These are phyloP conservation scores for Rhizoglyphus robini DNA, from an alignment of 1,140 invertebrate species.

Conservation along the genomic window DNA sequence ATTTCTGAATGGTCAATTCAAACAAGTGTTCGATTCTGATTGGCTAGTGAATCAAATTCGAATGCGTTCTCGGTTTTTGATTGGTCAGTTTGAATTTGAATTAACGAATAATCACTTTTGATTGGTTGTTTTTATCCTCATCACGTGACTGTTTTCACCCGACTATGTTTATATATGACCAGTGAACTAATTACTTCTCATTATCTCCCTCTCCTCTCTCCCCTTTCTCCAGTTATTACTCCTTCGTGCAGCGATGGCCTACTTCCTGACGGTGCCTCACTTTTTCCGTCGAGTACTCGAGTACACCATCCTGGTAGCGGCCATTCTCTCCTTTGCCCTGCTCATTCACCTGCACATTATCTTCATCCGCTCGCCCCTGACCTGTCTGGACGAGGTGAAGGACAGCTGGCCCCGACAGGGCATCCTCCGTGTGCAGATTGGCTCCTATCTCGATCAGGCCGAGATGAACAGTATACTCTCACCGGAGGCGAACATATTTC, in stretches of 20 bases:
- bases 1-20: too few species aligned
- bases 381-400: constrained; percentile 77
- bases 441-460: too few species aligned
- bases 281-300: constrained; percentile 73
- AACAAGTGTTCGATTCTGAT: too few species aligned
- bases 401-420: constrained; percentile 87
- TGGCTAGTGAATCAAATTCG: too few species aligned
- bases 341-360: constrained; percentile 87
- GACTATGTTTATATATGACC: too few species aligned
- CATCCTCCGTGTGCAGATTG: constrained; percentile 85
- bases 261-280: constrained; percentile 73
- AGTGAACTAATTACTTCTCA: too few species aligned
- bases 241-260: constrained; percentile 73
- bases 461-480: too few species aligned
- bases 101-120: background rate
- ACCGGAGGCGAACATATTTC: too few species aligned
- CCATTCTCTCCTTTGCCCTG: constrained; percentile 72
- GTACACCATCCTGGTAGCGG: constrained; percentile 75
- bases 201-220: background rate
- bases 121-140: too few species aligned
- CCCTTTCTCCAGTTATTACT: constrained; percentile 59
- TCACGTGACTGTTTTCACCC: too few species aligned
- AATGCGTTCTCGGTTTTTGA: too few species aligned
- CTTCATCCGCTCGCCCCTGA: constrained; percentile 79
- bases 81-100: background rate